Evolutionary conservation across 2,888 invertebrate species (phyloP).

Genomic region (Euclidia mi): DNA sequence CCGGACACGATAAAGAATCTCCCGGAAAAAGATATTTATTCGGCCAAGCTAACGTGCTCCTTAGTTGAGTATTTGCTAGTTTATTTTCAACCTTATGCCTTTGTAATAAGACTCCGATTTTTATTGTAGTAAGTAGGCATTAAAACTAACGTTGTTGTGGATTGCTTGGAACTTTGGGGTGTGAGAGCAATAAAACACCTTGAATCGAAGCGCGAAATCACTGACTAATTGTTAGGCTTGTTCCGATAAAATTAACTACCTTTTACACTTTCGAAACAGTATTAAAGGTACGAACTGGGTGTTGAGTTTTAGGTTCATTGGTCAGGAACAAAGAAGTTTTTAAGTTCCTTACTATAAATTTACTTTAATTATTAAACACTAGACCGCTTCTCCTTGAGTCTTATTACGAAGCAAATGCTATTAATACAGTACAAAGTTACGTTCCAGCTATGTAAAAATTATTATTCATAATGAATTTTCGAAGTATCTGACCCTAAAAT

Average conservation of each 20-base stretch:
- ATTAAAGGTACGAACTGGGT: conserved; percentile 40
- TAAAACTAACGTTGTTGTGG: conserved; percentile 48
- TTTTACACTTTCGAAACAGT: conserved; percentile 33
- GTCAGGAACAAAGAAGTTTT: too few species aligned
- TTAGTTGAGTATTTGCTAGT: conserved; percentile 17
- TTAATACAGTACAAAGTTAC: too few species aligned
- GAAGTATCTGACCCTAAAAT: too few species aligned
- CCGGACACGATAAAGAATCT: conserved; percentile 76
- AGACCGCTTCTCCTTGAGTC: too few species aligned
- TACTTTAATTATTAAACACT: too few species aligned
- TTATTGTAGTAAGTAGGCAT: conserved; percentile 8
- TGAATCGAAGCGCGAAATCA: conserved; percentile 76
- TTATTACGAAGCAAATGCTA: too few species aligned
- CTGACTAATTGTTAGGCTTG: conserved; percentile 77
- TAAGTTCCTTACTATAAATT: too few species aligned
- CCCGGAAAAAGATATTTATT: conserved; percentile 75
- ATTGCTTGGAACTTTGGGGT: conserved; percentile 67
- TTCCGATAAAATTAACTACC: conserved; percentile 73
- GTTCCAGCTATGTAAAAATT: too few species aligned
- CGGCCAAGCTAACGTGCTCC: conserved; percentile 53
- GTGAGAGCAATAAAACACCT: conserved; percentile 77
- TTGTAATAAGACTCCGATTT: conserved; percentile 35
- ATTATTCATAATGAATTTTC: too few species aligned
- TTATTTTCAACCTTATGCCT: conserved; percentile 43
- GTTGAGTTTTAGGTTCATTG: conserved; percentile 38